These are phyloP conservation scores for Hippopotamyrus pictus DNA, from an alignment of 2,797 vertebrate species.

Conservation along the genomic window DNA sequence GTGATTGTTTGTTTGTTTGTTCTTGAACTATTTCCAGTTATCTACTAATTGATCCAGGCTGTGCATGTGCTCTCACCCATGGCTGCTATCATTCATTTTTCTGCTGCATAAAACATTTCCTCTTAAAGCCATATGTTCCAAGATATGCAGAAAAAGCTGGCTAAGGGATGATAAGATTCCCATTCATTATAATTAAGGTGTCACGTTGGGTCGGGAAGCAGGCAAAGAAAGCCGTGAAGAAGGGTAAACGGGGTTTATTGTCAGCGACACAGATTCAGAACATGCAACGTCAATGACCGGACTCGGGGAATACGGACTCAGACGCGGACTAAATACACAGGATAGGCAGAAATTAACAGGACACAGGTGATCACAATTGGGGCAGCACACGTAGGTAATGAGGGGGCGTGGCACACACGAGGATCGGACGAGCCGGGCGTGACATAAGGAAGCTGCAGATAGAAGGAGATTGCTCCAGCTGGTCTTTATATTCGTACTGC, in stretches of 20 bases:
- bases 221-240: too few species aligned
- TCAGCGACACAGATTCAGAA: too few species aligned
- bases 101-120: neutral
- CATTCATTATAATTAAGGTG: slow-evolving; percentile 59
- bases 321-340: too few species aligned
- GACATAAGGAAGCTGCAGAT: slow-evolving; percentile 41
- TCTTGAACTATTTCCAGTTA: neutral
- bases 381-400: too few species aligned
- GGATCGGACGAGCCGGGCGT: too few species aligned
- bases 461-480: slow-evolving; percentile 39
- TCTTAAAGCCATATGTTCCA: neutral
- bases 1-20: neutral
- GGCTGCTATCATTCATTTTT: neutral
- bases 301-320: too few species aligned
- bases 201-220: too few species aligned
- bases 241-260: too few species aligned
- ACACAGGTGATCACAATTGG: too few species aligned
- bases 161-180: slow-evolving; percentile 58
- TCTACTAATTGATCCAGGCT: neutral
- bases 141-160: slow-evolving; percentile 54
- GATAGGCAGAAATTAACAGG: too few species aligned
- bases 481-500: slow-evolving; percentile 40
- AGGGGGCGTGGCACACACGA: too few species aligned
- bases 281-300: too few species aligned
- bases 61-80: neutral